Conservation (phyloP, 64 coral and sea anemone species). For the Cladopsammia gracilis region DNA sequence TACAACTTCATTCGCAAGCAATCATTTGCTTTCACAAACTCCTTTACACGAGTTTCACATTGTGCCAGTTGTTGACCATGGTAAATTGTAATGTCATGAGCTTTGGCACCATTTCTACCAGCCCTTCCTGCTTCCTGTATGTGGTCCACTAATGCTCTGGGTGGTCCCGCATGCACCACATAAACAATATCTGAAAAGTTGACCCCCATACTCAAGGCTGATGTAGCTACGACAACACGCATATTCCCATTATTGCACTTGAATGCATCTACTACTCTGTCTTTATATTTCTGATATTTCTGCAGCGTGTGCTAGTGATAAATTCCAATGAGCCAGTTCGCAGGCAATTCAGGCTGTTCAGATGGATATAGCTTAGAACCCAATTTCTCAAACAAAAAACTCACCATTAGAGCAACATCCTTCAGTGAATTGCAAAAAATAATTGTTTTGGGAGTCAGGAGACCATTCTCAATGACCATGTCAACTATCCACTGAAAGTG, state of each 20-base stretch:
- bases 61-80: not conserved
- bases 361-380: not conserved
- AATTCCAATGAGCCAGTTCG: slow-evolving; percentile 47
- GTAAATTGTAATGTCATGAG: not conserved
- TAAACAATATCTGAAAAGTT: not conserved
- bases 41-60: not conserved
- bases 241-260: not conserved
- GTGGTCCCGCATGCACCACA: not conserved
- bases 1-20: not conserved
- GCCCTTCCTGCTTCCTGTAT: not conserved
- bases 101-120: not conserved
- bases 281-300: slow-evolving; percentile 15
- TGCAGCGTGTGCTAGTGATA: slow-evolving; percentile 24
- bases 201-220: not conserved
- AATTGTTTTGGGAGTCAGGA: slow-evolving; percentile 46
- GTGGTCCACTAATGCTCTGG: not conserved
- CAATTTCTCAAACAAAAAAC: too few species aligned
- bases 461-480: too few species aligned
- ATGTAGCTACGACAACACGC: not conserved
- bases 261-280: not conserved
- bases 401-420: too few species aligned
- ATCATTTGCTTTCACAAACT: not conserved
- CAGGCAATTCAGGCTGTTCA: slow-evolving; percentile 22
- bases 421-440: too few species aligned
- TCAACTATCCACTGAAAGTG: too few species aligned